These are phyloP conservation scores for Trachurus trachurus DNA, from an alignment of 2,797 vertebrate species.

Conservation along the genomic window DNA sequence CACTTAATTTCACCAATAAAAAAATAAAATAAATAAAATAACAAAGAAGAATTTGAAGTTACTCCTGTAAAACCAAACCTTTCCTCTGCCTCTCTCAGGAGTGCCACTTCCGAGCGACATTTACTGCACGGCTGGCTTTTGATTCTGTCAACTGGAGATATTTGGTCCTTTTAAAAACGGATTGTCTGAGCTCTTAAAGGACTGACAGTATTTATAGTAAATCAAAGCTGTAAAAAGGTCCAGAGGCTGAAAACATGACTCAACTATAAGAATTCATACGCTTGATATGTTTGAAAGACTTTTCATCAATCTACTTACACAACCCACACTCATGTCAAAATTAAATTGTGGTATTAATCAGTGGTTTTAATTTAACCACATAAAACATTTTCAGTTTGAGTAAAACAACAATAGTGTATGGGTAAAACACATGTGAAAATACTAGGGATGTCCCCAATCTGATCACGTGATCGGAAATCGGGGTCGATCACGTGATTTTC, in stretches of 20 bases:
- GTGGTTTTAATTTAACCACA: neutral
- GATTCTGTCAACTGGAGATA: slow-evolving; percentile 32
- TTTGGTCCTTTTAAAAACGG: slow-evolving; percentile 41
- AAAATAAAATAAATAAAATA: too few species aligned
- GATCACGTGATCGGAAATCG: too few species aligned
- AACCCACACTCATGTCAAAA: neutral
- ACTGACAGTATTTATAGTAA: slow-evolving; percentile 13
- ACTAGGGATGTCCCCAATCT: too few species aligned
- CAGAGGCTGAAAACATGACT: neutral
- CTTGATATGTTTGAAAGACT: too few species aligned
- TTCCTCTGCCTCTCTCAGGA: slow-evolving; percentile 22
- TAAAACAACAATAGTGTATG: neutral
- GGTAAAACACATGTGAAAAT: too few species aligned
- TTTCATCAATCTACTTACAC: too few species aligned
- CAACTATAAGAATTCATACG: neutral
- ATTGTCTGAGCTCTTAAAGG: slow-evolving; percentile 29
- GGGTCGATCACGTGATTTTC: too few species aligned
- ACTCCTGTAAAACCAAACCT: slow-evolving; percentile 62
- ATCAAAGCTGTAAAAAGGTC: neutral
- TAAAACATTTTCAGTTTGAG: neutral
- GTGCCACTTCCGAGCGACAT: slow-evolving; percentile 38
- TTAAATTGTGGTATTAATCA: slow-evolving; percentile 2
- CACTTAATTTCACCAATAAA: too few species aligned
- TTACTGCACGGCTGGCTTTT: slow-evolving; percentile 39
- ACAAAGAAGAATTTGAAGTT: too few species aligned